These are phyloP conservation scores for Formicarius rufipectus DNA, from an alignment of 2,113 vertebrate genomes.

Conservation along the genomic window DNA sequence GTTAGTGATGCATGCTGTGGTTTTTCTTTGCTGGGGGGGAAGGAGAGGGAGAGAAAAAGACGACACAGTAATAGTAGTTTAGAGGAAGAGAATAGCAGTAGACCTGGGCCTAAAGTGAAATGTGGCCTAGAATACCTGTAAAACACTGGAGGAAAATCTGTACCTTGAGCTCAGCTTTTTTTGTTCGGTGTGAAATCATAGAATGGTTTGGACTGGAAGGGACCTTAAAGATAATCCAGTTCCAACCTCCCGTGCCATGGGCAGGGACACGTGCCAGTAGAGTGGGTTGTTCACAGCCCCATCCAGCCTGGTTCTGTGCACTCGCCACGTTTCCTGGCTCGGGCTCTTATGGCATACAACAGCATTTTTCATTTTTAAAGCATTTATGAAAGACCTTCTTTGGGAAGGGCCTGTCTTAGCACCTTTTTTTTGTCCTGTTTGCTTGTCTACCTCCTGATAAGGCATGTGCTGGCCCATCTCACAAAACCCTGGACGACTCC, in stretches of 20 bases:
- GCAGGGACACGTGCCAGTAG: not conserved
- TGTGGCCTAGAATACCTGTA: not conserved
- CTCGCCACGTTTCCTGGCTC: not conserved
- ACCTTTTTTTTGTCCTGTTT: not conserved
- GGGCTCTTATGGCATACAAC: not conserved
- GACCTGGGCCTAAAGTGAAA: not conserved
- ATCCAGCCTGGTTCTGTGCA: not conserved
- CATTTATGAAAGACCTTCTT: not conserved
- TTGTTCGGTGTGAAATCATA: not conserved
- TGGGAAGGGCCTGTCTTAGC: not conserved
- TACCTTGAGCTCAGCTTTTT: not conserved
- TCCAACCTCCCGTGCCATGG: not conserved
- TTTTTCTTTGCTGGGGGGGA: not conserved
- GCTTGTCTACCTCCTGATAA: not conserved
- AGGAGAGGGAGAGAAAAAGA: not conserved
- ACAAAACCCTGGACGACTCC: not conserved
- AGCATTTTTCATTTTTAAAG: not conserved
- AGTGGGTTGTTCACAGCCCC: accelerated
- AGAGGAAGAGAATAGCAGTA: not conserved
- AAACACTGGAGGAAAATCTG: not conserved
- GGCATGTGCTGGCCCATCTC: not conserved
- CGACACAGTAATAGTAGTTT: not conserved
- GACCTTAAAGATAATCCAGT: not conserved
- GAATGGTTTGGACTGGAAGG: not conserved
- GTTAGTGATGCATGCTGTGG: not conserved